Base-by-base conservation (phyloP, 1,140 invertebrate species). In the Scaptomyza hsui region DNA sequence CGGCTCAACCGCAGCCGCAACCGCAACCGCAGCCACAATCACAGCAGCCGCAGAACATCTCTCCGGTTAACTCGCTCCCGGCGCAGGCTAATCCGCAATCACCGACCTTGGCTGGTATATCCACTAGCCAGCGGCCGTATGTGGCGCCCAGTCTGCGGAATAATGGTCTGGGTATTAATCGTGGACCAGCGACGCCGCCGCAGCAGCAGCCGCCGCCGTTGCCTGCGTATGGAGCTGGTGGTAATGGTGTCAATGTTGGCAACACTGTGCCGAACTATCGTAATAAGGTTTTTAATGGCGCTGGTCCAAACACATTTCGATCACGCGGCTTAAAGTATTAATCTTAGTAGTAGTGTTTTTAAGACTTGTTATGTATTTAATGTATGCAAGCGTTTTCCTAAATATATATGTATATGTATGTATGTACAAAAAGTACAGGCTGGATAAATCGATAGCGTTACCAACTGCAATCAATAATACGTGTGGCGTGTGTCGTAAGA, bases 281-380 rank as follows among this genome's bases (percentile, higher is more conserved):
- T 37, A 41, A 49, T 26, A 80, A 73, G 35, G 42, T 19, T 4
- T 74, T 74, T 55, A n/a, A n/a, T n/a, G 79, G 75, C 0, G 32
- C 26, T 29, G 26, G 26, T 52, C 85, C 70, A 12, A 89, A 90
- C 47, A 72, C 53, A 35, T 57, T 68, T 55, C 69, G 89, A 59
- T 90, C 89, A 35, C 89, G 89, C 56, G 89, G 89, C 35, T 72
- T 90, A 69, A 90, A 90, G 71, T 90, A 90, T 75, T 61, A 61
- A 47, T 53, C 37, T 60, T 41, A 44, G 26, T 72, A 81, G 55
- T 41, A n/a, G 52, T 72, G 39, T 55, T 26, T 26, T 61, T 76
- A 51, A 74, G 48, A 78, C 44, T 60, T 72, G 21, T 62, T 26
- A 44, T 57, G 55, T 71, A 29, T 67, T 44, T 37, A 49, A 53